phyloP scores from a whole-genome alignment of 2,888 invertebrate genomes.

The Drosophila setosimentum region DNA sequence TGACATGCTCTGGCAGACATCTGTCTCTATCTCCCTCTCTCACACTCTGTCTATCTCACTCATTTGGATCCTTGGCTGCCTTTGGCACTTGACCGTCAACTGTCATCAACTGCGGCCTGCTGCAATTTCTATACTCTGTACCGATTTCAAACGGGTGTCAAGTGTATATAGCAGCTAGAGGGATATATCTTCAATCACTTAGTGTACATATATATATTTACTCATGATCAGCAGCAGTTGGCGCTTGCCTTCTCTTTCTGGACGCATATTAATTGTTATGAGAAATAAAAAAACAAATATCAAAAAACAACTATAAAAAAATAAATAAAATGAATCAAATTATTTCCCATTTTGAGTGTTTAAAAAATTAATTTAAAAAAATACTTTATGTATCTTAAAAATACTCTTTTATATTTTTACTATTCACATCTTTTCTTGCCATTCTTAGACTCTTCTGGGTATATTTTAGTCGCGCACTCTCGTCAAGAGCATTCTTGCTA shows the following conservation, averaged over 20 bases:
- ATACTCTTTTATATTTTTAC: too few species aligned
- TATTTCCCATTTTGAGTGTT: background rate
- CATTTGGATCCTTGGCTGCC: slow-evolving; percentile 56
- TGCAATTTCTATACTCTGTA: slow-evolving; percentile 16
- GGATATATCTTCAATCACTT: background rate
- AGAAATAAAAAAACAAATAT: background rate
- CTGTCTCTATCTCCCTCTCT: background rate
- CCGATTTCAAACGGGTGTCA: background rate
- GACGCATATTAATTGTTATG: background rate
- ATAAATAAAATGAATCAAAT: background rate
- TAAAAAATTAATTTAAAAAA: background rate
- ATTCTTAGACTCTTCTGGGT: background rate
- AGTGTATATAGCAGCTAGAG: background rate
- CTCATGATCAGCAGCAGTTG: background rate
- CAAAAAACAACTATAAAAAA: too few species aligned
- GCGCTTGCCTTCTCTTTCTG: background rate
- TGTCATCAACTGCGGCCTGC: slow-evolving; percentile 50
- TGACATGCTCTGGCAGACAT: slow-evolving; percentile 31
- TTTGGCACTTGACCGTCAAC: slow-evolving; percentile 77
- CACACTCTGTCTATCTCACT: slow-evolving; percentile 1
- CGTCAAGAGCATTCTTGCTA: background rate
- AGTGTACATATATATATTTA: background rate
- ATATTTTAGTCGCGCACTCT: background rate
- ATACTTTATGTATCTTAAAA: background rate
- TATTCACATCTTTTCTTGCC: background rate